Base-by-base conservation (phyloP, 2,797 vertebrate species). In the Cossypha heuglini region DNA sequence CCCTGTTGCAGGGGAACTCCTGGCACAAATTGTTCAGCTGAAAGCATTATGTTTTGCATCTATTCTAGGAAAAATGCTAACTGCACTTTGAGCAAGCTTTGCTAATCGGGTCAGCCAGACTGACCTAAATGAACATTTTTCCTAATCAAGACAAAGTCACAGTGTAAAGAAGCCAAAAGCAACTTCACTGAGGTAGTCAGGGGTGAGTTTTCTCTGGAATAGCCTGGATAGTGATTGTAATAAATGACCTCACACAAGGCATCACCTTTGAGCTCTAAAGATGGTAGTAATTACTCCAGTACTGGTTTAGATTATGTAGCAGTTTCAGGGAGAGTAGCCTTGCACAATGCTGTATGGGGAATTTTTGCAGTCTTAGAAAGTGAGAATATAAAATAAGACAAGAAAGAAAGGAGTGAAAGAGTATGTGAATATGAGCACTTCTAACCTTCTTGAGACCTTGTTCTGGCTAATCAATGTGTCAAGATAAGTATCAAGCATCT, bases 161-260 rank as follows among this genome's bases (percentile, higher is more conserved):
- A 89, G 90, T 93, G 88, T 96, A 66, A 92, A 90, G 77, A 88
- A 94, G 95, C 92, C 95, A 96, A 97, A 95, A 97, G 71, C 88
- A 96, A 93, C 88, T 95, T 92, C 15, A 13, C 88, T 85, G 92
- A 96, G 63, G 73, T 85, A 96, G 77, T 93, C 51, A 88, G n/a
- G 86, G 57, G 33, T 82, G 77, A 97, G 45, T 82, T 94, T 95
- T 71, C 86, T 82, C 73, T 88, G 92, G 59, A 95, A 73, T 31
- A 86, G 67, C 43, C 63, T 81, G 66, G 80, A 92, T 66, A 69
- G 45, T n/a, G 67, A 85, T 83, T 4, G 3, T 59, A 94, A 87
- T 45, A 59, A 95, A 93, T 94, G 86, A 93, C 74, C 66, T 92
- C 88, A 78, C 25, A 20, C 49, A 79, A 86, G 28, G 55, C 48